Evolutionary conservation across 2,888 invertebrate species (phyloP), one percentile per base, ranked within the genome.

Genomic region (Apoda limacodes): DNA sequence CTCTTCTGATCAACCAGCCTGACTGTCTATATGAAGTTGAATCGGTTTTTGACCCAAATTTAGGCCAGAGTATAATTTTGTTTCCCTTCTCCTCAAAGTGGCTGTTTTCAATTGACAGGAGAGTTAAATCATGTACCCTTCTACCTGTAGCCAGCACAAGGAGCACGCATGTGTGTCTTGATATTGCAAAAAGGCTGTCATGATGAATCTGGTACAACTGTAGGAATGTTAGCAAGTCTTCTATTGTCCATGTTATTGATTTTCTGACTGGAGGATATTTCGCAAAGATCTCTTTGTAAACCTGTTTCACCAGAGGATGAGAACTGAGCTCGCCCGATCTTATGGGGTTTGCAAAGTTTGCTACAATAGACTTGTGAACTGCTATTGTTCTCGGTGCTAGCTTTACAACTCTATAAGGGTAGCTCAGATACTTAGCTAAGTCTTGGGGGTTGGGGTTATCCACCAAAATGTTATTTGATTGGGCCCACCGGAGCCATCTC

Each of bases 21-120:
- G 44, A 41, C 23, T 48, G 48, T 5, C 35, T 19, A 23, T 39
- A 28, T 1, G 11, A 25, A 5, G 20, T 1, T n/a, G 19, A 22
- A 21, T 48, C 43, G 1, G 46, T 47, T 35, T 47, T 47, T 1
- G 46, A 45, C 1, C 48, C 46, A 25, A 43, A 46, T 1, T 2
- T 21, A 3, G 44, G 46, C 40, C 44, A 43, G 2, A 47, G 33
- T 2, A 25, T 34, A 1, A 50, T 25, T 3, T 5, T 3, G 6
- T 36, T 9, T 1, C 26, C 30, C 2, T 6, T 11, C 1, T 11
- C 12, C 22, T 23, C 3, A 12, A 22, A 35, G 10, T 24, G 5
- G 0, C 34, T 13, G 1, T 12, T 1, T 9, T 20, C 15, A 6
- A 45, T 37, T 2, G 26, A 5, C 1, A 50, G 27, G 1, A 49